These are phyloP conservation scores for Columba guinea DNA, from an alignment of 2,797 vertebrate genomes.

Conservation along the genomic window DNA sequence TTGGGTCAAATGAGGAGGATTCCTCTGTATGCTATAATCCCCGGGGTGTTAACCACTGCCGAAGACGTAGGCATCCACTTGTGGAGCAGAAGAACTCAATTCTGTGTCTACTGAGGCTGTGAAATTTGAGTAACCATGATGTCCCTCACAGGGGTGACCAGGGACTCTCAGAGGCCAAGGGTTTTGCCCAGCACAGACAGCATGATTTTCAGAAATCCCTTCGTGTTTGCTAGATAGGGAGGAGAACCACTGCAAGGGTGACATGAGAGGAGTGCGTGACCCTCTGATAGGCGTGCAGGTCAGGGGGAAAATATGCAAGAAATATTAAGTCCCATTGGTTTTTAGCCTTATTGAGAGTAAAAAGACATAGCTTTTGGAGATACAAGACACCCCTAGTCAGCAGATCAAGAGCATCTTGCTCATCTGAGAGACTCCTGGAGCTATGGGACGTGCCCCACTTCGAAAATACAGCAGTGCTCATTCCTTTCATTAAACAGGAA, in stretches of 20 bases:
- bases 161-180: neutral
- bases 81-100: neutral
- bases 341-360: neutral
- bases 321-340: neutral
- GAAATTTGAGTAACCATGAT: neutral
- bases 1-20: neutral
- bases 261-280: neutral
- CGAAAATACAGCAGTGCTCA: neutral
- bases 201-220: neutral
- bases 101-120: neutral
- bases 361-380: neutral
- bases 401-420: neutral
- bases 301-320: neutral
- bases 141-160: neutral
- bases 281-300: neutral
- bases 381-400: neutral
- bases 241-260: neutral
- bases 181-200: neutral
- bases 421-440: neutral
- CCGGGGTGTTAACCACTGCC: neutral
- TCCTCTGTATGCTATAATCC: neutral
- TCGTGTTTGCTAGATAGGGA: neutral
- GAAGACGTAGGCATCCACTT: neutral
- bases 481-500: neutral
- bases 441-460: rapidly evolving